phyloP scores from a whole-genome alignment of 2,888 invertebrate genomes.

The Nebria brevicollis region DNA sequence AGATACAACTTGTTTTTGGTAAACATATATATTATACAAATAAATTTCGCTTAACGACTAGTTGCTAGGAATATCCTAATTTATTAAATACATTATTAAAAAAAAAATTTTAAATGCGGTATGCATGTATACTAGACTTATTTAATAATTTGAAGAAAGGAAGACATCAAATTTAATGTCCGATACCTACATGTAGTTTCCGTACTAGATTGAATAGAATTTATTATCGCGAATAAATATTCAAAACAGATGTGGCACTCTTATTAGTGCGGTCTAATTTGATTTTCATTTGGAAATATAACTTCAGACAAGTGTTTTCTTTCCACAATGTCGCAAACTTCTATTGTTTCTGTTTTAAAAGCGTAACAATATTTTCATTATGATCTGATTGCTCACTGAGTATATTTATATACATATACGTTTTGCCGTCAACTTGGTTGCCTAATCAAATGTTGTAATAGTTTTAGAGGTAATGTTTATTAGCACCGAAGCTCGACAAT shows the following conservation, averaged over 20 bases:
- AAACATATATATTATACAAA: background rate
- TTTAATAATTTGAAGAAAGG: background rate
- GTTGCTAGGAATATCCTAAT: background rate
- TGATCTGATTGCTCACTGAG: background rate
- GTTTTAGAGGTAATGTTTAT: background rate
- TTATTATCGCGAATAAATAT: background rate
- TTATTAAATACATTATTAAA: background rate
- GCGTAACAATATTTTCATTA: background rate
- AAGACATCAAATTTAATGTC: background rate
- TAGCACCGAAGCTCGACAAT: background rate
- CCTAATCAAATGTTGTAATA: constrained; percentile 1
- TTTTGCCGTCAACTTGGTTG: background rate
- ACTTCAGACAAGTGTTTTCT: background rate
- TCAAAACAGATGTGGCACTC: background rate
- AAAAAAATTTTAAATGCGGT: background rate
- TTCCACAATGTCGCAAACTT: background rate
- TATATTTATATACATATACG: background rate
- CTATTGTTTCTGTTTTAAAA: background rate
- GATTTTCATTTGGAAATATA: background rate
- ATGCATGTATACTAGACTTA: background rate
- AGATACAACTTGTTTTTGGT: background rate
- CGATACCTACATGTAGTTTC: background rate
- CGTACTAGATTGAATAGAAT: background rate
- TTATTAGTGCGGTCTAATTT: background rate
- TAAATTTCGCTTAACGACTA: background rate